Evolutionary conservation across 2,113 vertebrate species (phyloP), one percentile per base, ranked within the genome.

Genomic region (Gobius niger): DNA sequence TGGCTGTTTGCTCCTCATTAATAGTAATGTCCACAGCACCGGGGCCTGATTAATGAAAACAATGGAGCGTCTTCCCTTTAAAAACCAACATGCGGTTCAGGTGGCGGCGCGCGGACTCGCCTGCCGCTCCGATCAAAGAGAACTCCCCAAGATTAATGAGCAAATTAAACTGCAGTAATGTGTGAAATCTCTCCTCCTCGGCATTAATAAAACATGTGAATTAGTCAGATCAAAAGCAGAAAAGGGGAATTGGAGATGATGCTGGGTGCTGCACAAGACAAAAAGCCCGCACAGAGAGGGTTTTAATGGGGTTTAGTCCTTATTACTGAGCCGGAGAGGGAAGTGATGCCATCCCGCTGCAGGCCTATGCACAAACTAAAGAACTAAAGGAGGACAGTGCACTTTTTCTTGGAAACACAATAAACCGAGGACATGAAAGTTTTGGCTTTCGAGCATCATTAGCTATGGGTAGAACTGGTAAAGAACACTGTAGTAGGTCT

Each of bases 101-200:
- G 61, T 63, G 57, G 57, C 57, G n/a, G 57, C 40, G 57, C 14
- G 41, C 8, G 57, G 57, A 44, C 44, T 63, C 42, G 16, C 44
- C 61, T 47, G 16, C 42, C n/a, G 61, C n/a, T 34, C 57, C n/a
- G 44, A 63, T 63, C 41, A 63, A 63, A 63, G 61, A 54, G 61
- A 47, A 63, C 44, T 63, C 18, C 61, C 61, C 42, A 16, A 44
- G 61, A 63, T 63, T 63, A 63, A 63, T 63, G 61, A 63, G 61
- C 61, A 63, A 63, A 63, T 63, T 63, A 63, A 63, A 63, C 61
- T 47, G 61, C 61, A 47, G 61, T 63, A 63, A 63, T 63, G 61
- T 63, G 61, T 63, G 61, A 47, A 63, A 63, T 47, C 61, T 47
- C 61, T 63, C 61, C 57, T 60, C 57, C 61, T 63, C 61, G n/a